These are phyloP conservation scores for Mormyrus hasselquistii DNA, from an alignment of 2,797 vertebrate genomes.

Conservation along the genomic window DNA sequence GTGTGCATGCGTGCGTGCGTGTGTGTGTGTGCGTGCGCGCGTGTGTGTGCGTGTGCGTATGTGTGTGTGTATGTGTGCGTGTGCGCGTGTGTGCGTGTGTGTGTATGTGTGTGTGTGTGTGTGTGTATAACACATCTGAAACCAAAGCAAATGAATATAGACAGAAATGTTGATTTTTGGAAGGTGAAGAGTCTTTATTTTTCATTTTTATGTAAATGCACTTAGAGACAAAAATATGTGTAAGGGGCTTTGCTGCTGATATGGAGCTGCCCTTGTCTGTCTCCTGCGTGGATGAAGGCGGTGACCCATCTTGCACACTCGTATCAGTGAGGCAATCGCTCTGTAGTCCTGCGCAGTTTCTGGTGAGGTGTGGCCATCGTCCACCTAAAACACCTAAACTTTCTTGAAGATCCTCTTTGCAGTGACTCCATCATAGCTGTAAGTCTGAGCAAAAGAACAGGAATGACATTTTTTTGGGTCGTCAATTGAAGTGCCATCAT, in stretches of 20 bases:
- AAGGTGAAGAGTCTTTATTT: background rate
- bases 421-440: constrained; percentile 77
- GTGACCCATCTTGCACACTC: background rate
- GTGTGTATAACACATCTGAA: background rate
- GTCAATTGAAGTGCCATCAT: background rate
- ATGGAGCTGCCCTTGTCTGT: background rate
- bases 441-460: constrained; percentile 62
- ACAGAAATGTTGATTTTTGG: background rate
- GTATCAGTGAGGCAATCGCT: background rate
- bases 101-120: too few species aligned
- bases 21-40: too few species aligned
- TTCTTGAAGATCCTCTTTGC: constrained; percentile 87
- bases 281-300: background rate
- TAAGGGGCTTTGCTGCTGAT: background rate
- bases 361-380: background rate
- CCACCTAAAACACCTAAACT: constrained; percentile 41
- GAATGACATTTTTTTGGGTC: background rate
- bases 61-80: too few species aligned
- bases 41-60: too few species aligned
- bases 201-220: background rate
- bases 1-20: too few species aligned
- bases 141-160: background rate
- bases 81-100: too few species aligned
- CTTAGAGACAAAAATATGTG: background rate
- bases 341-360: background rate